These are phyloP conservation scores for Aphrocallistes beatrix DNA, from an alignment of 37 sponge, comb jelly and placozoan species.

Conservation along the genomic window DNA sequence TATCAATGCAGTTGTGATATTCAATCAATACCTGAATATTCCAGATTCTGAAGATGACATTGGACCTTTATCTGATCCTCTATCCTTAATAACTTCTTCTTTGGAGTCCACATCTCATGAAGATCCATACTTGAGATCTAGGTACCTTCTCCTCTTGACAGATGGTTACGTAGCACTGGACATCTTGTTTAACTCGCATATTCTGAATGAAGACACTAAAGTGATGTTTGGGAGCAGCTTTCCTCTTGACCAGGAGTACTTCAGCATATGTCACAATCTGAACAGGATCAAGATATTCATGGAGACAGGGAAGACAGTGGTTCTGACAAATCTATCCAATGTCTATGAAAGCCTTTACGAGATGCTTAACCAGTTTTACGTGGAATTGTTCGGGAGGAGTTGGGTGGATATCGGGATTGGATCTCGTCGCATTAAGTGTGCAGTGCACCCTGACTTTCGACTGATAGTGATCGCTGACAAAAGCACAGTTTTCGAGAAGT, in stretches of 20 bases:
- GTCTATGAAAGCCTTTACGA: slow-evolving; percentile 1
- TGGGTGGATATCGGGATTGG: not conserved
- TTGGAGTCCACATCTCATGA: no score
- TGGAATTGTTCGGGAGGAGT: not conserved
- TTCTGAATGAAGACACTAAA: not conserved
- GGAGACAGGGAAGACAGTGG: not conserved
- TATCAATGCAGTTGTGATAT: not conserved
- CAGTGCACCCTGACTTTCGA: not conserved
- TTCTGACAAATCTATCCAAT: not conserved
- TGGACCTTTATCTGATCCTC: not conserved
- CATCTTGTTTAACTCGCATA: not conserved
- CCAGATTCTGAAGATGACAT: not conserved
- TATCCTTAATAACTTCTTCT: not conserved
- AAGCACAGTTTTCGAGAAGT: not conserved
- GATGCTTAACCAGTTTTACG: not conserved
- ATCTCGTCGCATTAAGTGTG: not conserved
- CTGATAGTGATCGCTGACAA: not conserved
- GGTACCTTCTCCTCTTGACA: not conserved
- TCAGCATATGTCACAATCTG: not conserved
- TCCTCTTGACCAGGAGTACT: not conserved
- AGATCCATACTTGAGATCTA: not conserved
- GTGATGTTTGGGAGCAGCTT: slow-evolving; percentile 12
- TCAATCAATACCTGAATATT: not conserved
- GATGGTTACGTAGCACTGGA: not conserved
- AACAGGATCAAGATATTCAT: not conserved